These are phyloP conservation scores for Gibbula magus DNA, from an alignment of 2,888 invertebrate species.

Conservation along the genomic window DNA sequence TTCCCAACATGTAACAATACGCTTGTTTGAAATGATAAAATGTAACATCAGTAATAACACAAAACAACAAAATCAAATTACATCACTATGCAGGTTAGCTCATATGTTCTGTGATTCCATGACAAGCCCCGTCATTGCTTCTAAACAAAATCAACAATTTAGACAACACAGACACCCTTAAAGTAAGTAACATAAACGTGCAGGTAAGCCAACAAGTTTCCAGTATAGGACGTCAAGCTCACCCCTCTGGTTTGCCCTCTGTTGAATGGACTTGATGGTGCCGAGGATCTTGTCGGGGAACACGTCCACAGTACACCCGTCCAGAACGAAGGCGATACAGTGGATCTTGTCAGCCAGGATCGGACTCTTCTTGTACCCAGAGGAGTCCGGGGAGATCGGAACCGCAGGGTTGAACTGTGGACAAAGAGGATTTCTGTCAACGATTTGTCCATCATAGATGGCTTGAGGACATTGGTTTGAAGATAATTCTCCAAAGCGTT, in stretches of 20 bases:
- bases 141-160: no score
- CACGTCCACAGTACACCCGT: slow-evolving; percentile 43
- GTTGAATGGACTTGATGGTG: slow-evolving; percentile 41
- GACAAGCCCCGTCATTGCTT: no score
- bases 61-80: no score
- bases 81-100: no score
- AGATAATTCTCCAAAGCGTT: no score
- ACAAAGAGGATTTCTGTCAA: not conserved
- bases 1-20: no score
- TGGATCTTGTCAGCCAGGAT: slow-evolving; percentile 43
- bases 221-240: not conserved
- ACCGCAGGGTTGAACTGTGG: slow-evolving; percentile 45
- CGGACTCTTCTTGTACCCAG: slow-evolving; percentile 30
- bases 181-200: no score
- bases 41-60: no score
- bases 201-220: no score
- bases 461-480: not conserved
- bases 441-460: not conserved
- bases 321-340: slow-evolving; percentile 45
- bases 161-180: no score
- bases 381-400: slow-evolving; percentile 38
- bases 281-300: slow-evolving; percentile 41
- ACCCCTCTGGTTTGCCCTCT: slow-evolving; percentile 44
- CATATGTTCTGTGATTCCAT: no score
- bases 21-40: no score